Evolutionary conservation across 1,140 invertebrate genomes (phyloP).

Genomic region (Aplysia californica): DNA sequence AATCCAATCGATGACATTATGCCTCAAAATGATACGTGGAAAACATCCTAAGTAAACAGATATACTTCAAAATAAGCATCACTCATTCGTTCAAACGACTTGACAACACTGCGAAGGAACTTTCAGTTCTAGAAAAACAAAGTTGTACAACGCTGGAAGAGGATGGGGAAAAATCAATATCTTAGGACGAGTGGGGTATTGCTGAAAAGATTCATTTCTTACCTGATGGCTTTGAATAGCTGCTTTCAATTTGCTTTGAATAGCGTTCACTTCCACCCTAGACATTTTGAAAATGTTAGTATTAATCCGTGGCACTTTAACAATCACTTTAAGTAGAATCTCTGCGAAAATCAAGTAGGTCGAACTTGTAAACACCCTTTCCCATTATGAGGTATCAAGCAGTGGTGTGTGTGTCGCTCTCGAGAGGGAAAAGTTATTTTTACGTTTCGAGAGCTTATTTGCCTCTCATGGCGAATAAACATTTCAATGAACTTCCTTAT

Average conservation of each 20-base stretch:
- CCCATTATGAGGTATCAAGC: no score
- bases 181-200: background rate
- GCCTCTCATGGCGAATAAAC: no score
- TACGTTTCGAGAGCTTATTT: no score
- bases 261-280: constrained; percentile 55
- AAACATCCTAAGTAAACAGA: no score
- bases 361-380: constrained; percentile 15
- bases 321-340: background rate
- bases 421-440: no score
- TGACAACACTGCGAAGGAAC: no score
- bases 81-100: no score
- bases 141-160: background rate
- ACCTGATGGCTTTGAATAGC: constrained; percentile 68
- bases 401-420: no score
- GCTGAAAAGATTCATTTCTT: constrained; percentile 31
- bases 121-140: constrained; percentile 7
- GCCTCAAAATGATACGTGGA: no score
- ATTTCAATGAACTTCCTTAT: no score
- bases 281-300: constrained; percentile 36
- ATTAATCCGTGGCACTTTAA: background rate
- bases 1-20: no score
- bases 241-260: constrained; percentile 62
- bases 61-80: no score
- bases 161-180: constrained; percentile 22
- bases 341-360: background rate